Conservation (phyloP, 1,140 invertebrate species). For the Drosophila eugracilis region DNA sequence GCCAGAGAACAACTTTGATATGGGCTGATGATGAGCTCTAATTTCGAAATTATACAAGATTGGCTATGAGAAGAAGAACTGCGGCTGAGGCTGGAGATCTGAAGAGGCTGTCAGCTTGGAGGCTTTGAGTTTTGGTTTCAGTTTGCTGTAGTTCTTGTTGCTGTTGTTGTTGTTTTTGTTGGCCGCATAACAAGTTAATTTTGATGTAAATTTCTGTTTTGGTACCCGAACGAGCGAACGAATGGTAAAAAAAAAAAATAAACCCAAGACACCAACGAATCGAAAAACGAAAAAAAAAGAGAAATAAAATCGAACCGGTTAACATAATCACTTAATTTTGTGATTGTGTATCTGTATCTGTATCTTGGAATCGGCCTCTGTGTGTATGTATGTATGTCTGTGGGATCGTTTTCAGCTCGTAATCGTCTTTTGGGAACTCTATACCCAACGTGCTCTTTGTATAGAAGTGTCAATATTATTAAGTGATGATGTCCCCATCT, state of each 20-base stretch:
- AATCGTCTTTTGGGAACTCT: slow-evolving; percentile 56
- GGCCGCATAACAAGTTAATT: slow-evolving; percentile 80
- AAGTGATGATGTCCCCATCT: slow-evolving; percentile 70
- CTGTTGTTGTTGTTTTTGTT: slow-evolving; percentile 23
- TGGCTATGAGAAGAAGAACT: slow-evolving; percentile 41
- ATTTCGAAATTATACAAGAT: slow-evolving; percentile 82
- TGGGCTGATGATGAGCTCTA: slow-evolving; percentile 77
- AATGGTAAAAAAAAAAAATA: slow-evolving; percentile 49
- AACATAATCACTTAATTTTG: slow-evolving; percentile 82
- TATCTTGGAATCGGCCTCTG: slow-evolving; percentile 12
- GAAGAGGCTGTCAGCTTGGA: slow-evolving; percentile 47
- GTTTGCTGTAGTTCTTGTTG: slow-evolving; percentile 11
- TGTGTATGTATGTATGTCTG: slow-evolving; percentile 35
- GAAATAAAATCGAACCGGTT: slow-evolving; percentile 60
- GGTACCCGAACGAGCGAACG: slow-evolving; percentile 43
- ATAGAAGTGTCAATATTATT: slow-evolving; percentile 79
- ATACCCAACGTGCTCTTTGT: slow-evolving; percentile 23
- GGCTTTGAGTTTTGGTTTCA: slow-evolving; percentile 31
- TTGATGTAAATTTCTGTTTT: slow-evolving; percentile 80
- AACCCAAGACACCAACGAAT: slow-evolving; percentile 18
- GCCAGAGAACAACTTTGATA: slow-evolving; percentile 64
- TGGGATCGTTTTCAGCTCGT: slow-evolving; percentile 54
- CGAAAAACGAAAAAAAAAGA: slow-evolving; percentile 29
- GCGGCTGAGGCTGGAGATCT: slow-evolving; percentile 32
- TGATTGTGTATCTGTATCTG: slow-evolving; percentile 71